A percentile compares a stretch with the other conserved stretches of the same genome.
These are phyloP conservation scores for Pilophorus perplexus DNA, from an alignment of 2,888 invertebrate genomes.

Conservation along the genomic window DNA sequence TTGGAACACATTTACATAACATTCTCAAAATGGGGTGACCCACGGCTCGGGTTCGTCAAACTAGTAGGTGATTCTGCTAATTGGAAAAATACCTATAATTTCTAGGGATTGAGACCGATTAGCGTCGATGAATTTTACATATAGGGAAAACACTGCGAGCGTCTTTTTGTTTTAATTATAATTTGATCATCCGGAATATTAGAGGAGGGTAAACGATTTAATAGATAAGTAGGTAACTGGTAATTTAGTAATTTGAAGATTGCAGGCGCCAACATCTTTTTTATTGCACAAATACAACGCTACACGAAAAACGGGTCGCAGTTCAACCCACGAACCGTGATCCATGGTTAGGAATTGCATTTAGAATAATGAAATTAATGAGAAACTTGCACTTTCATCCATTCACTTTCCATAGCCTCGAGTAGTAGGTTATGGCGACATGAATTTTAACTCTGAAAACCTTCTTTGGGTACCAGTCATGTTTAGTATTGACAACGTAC, in stretches of 20 bases:
- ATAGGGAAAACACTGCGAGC: slow-evolving; percentile 2
- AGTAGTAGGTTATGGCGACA: no score
- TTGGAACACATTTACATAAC: slow-evolving; percentile 27
- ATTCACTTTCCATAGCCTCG: no score
- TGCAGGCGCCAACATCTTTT: slow-evolving; percentile 12
- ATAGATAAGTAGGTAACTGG: background rate
- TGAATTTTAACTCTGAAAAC: no score
- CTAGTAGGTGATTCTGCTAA: slow-evolving; percentile 37
- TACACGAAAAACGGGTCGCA: no score
- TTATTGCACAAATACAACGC: no score
- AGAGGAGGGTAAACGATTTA: background rate
- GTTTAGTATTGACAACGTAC: no score
- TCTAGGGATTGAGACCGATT: slow-evolving; percentile 17
- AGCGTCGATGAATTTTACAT: slow-evolving; percentile 30
- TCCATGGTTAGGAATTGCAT: no score
- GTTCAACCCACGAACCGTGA: no score
- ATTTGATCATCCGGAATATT: slow-evolving; percentile 1
- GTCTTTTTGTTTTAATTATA: slow-evolving; percentile 13
- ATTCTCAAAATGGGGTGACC: slow-evolving; percentile 6
- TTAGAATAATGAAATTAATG: no score
- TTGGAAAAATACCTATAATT: slow-evolving; percentile 38
- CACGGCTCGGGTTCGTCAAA: slow-evolving; percentile 22
- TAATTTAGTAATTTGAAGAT: slow-evolving; percentile 9
- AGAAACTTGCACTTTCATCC: no score
- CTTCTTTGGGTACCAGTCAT: no score